Evolutionary conservation across 2,888 invertebrate species (phyloP).

Genomic region (Mimachlamys varia): DNA sequence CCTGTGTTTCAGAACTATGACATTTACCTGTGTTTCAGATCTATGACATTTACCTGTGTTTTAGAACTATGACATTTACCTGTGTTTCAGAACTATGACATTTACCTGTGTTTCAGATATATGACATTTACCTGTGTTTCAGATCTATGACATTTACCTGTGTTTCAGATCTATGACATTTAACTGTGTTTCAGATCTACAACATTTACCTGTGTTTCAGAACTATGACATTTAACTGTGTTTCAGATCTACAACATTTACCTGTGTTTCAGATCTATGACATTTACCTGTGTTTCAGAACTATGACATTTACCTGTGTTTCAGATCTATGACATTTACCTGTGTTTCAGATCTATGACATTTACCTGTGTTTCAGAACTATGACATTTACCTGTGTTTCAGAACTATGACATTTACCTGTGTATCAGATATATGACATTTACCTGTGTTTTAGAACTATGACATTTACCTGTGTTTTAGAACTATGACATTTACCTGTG

Average conservation of each 20-base stretch:
- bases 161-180: conserved; percentile 77
- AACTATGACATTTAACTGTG: conserved; percentile 76
- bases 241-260: background rate
- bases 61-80: background rate
- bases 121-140: background rate
- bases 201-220: conserved; percentile 58
- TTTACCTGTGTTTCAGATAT: no score
- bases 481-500: no score
- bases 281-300: no score
- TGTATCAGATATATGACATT: background rate
- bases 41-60: background rate
- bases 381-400: no score
- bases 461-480: background rate
- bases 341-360: conserved; percentile 32
- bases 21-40: conserved; percentile 8
- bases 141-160: background rate
- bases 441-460: background rate
- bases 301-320: background rate
- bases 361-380: background rate
- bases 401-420: no score
- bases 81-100: no score
- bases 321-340: background rate
- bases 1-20: no score
- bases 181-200: no score
- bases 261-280: no score